Percentiles rank a stretch among this genome's conserved stretches.
Conservation (phyloP, 1,140 invertebrate species). For the Thalassaphorura encarpata region DNA sequence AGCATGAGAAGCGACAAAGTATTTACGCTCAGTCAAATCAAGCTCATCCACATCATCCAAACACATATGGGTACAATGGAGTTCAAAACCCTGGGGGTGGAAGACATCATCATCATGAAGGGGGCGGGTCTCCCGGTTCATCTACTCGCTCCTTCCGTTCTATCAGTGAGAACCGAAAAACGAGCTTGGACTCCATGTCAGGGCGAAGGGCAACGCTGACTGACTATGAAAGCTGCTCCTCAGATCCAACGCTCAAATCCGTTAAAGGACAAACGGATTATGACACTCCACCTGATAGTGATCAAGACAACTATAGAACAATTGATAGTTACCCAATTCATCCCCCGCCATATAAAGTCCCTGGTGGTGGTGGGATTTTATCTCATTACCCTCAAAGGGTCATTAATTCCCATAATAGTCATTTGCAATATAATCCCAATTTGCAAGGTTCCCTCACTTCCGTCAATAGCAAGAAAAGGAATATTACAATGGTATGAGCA, state of each 20-base stretch:
- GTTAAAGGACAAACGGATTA: constrained; percentile 31
- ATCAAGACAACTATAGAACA: constrained; percentile 31
- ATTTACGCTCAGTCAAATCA: constrained; percentile 34
- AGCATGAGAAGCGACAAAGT: constrained; percentile 48
- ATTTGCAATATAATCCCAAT: constrained; percentile 42
- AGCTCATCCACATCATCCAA: not conserved
- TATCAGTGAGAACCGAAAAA: constrained; percentile 33
- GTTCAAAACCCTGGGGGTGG: constrained; percentile 1
- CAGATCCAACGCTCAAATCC: constrained; percentile 27
- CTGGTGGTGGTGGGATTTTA: constrained; percentile 2
- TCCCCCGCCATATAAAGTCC: constrained; percentile 19
- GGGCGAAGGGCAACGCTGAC: constrained; percentile 24
- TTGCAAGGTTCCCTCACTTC: constrained; percentile 46
- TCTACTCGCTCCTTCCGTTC: constrained; percentile 39
- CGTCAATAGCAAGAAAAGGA: constrained; percentile 44
- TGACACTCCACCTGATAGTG: constrained; percentile 32
- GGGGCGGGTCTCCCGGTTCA: constrained; percentile 29
- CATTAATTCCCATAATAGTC: constrained; percentile 33
- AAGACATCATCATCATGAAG: constrained; percentile 21
- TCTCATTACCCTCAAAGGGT: constrained; percentile 37
- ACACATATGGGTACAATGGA: constrained; percentile 2
- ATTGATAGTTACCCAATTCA: constrained; percentile 32
- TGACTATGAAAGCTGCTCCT: constrained; percentile 32
- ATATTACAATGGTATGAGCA: constrained; percentile 49
- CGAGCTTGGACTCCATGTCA: constrained; percentile 30